Conservation (phyloP, 2,888 invertebrate species). For the Cheiracanthium punctorium region DNA sequence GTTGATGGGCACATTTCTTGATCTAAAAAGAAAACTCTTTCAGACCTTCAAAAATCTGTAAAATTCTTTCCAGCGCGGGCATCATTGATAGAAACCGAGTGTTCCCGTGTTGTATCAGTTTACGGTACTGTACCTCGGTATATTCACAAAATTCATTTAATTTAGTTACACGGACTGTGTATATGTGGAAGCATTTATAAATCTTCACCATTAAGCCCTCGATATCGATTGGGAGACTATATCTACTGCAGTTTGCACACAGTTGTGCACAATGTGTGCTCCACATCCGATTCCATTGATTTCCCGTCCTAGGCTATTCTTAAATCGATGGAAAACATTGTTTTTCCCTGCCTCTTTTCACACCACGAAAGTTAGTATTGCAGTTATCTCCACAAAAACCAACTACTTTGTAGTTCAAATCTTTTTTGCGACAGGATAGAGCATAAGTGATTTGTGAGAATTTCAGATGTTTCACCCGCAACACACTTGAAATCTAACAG, state of each 20-base stretch:
- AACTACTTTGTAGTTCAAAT: too few species aligned
- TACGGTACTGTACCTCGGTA: not conserved
- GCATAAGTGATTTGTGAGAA: not conserved
- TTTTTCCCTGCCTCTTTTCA: not conserved
- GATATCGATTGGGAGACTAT: constrained; percentile 7
- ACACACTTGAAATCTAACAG: not conserved
- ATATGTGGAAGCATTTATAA: constrained; percentile 9
- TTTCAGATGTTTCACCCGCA: not conserved
- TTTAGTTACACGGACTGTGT: not conserved
- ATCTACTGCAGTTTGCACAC: not conserved
- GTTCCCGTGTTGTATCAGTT: not conserved
- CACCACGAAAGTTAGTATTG: not conserved
- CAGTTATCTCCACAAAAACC: constrained; percentile 6
- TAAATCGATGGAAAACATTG: not conserved
- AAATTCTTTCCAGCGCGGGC: too few species aligned
- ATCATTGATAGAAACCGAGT: too few species aligned
- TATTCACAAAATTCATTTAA: not conserved
- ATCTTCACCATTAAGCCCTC: too few species aligned
- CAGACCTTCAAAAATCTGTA: not conserved
- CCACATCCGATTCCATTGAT: too few species aligned
- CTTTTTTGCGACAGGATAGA: not conserved
- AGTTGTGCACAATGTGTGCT: too few species aligned
- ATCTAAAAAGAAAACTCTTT: not conserved
- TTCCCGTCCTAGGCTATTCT: not conserved
- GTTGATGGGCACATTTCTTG: not conserved